These are phyloP conservation scores for Drosophila nr. perissopoda DNA, from an alignment of 2,888 invertebrate genomes.

Conservation along the genomic window DNA sequence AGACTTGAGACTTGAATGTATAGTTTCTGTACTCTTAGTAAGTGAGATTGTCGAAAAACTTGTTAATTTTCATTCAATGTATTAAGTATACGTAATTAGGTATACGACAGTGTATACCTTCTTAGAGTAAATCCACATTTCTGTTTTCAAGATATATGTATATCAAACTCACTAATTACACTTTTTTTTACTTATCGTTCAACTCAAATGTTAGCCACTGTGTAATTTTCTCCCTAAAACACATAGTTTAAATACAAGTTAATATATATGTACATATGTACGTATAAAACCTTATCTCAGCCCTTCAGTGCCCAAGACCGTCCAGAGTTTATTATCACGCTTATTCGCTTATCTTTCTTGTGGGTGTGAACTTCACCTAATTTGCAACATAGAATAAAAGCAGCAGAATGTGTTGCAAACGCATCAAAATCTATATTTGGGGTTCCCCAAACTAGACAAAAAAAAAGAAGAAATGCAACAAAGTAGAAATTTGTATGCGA, in stretches of 20 bases:
- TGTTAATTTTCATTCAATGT: neutral
- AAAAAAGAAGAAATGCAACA: neutral
- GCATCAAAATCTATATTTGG: too few relatives aligned
- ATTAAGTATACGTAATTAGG: slow-evolving; percentile 6
- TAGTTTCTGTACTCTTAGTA: neutral
- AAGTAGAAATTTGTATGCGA: neutral
- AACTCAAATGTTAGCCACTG: neutral
- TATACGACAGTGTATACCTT: neutral
- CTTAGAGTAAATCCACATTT: neutral
- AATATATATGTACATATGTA: neutral
- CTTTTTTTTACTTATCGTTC: neutral
- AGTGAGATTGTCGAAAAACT: neutral
- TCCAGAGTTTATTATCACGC: neutral
- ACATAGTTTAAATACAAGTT: neutral
- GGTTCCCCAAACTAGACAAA: neutral
- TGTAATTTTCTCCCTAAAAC: neutral
- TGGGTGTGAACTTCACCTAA: neutral
- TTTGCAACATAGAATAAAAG: neutral
- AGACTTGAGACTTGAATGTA: neutral
- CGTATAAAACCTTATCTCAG: neutral
- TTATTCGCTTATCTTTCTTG: neutral
- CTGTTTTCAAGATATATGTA: neutral
- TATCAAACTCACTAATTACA: neutral
- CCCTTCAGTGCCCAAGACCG: neutral
- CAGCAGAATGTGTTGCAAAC: too few relatives aligned